Evolutionary conservation across 2,113 vertebrate genomes (phyloP), one percentile per base, ranked within the genome.

Genomic region (Hiodon tergisus): DNA sequence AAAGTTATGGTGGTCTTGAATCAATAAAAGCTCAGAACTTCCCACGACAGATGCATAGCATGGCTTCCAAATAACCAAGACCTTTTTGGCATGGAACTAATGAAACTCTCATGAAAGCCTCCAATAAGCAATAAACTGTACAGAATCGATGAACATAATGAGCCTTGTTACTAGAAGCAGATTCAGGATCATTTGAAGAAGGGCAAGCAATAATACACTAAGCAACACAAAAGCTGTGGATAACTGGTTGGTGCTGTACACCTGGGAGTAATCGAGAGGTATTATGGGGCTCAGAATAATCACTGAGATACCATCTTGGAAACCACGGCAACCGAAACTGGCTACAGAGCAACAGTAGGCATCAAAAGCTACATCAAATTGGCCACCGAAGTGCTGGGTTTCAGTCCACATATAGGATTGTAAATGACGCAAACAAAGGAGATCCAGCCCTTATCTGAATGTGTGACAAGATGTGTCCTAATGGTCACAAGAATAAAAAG

Each of bases 291-390:
- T 77, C 77, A 13, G 68, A 75, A 75, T 60, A 70, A 71, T 78
- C 71, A 69, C 67, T 63, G 50, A 80, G 88, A 88, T 88, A 87
- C 53, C 80, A 89, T 90, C 85, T 84, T 46, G 48, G 80, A 76
- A 88, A 88, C 89, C 85, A 85, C 71, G 84, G 85, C 76, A 88
- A 88, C 85, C 66, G 78, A 84, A 86, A 86, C 81, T 76, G 71
- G 52, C 74, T 54, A 54, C 53, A 13, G 46, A 50, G 65, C 54
- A 75, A 75, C 63, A 58, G 55, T 31, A 70, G 63, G 54, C 72
- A 76, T 79, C 53, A 70, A 77, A 55, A 53, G 77, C 72, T 74
- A 74, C 6, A 72, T 68, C 78, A 78, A 63, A 78, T 48, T 67
- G 51, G 14, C 63, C 46, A 75, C 63, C 51, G 6, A 59, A 58